These are phyloP conservation scores for Hypsopygia costalis DNA, from an alignment of 2,888 invertebrate species.

Conservation along the genomic window DNA sequence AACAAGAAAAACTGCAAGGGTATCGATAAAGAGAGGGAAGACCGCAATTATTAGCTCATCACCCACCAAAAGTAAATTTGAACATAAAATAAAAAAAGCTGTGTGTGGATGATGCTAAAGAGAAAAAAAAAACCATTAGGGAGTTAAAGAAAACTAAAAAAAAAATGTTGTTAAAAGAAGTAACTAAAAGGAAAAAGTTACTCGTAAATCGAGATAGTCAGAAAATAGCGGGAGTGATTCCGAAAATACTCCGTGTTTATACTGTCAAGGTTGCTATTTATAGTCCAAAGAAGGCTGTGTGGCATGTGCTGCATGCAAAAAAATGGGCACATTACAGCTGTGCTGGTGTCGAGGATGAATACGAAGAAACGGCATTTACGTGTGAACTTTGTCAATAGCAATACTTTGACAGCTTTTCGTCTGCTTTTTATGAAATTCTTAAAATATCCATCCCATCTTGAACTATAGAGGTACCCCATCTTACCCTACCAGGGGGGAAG, in stretches of 20 bases:
- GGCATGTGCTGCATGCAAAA: slow-evolving; percentile 19
- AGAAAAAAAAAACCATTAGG: slow-evolving; percentile 9
- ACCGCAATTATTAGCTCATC: slow-evolving; percentile 16
- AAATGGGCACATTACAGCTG: slow-evolving; percentile 22
- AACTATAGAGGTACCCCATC: too few relatives aligned
- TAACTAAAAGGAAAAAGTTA: slow-evolving; percentile 2
- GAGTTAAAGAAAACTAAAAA: slow-evolving; percentile 1
- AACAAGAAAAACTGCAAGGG: slow-evolving; percentile 11
- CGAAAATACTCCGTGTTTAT: slow-evolving; percentile 19
- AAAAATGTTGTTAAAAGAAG: slow-evolving; percentile 4
- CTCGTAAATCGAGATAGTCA: slow-evolving; percentile 3
- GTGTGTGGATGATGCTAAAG: slow-evolving; percentile 2
- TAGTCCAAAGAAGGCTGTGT: slow-evolving; percentile 27
- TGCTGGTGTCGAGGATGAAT: background rate
- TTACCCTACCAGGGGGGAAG: too few relatives aligned
- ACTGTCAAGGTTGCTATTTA: slow-evolving; percentile 21
- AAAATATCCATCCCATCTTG: too few relatives aligned
- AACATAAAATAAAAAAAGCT: background rate
- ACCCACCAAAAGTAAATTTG: slow-evolving; percentile 10
- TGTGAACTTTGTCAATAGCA: too few relatives aligned
- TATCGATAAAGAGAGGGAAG: slow-evolving; percentile 14
- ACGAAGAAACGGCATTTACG: too few relatives aligned
- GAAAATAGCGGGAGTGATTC: slow-evolving; percentile 8
- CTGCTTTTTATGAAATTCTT: too few relatives aligned
- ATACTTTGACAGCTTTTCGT: too few relatives aligned